These are phyloP conservation scores for Apamea anceps DNA, from an alignment of 2,888 invertebrate genomes.

Conservation along the genomic window DNA sequence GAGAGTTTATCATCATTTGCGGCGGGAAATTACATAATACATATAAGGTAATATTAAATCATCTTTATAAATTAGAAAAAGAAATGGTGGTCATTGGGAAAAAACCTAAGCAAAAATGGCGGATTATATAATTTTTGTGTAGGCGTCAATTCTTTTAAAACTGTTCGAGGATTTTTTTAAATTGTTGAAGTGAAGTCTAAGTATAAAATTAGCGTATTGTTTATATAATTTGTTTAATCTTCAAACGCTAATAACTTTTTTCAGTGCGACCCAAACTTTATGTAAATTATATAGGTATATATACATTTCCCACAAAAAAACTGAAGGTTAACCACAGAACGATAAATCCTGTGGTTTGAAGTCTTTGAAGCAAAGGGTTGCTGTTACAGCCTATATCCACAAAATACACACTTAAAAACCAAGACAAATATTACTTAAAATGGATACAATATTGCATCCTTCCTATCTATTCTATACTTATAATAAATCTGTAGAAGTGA, in stretches of 20 bases:
- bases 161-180: background rate
- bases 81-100: background rate
- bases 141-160: background rate
- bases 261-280: background rate
- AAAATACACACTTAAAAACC: background rate
- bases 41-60: conserved; percentile 54
- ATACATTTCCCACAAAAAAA: conserved; percentile 2
- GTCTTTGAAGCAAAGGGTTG: background rate
- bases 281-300: background rate
- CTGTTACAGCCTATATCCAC: background rate
- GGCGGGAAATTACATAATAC: conserved; percentile 56
- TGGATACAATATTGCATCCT: background rate
- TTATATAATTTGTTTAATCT: background rate
- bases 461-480: too few species aligned
- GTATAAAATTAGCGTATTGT: background rate
- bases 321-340: background rate
- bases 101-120: background rate
- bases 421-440: background rate
- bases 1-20: conserved; percentile 50
- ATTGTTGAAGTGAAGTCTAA: background rate
- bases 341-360: conserved; percentile 15
- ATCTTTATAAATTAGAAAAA: conserved; percentile 22
- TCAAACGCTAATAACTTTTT: background rate
- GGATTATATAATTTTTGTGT: background rate
- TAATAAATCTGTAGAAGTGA: too few species aligned